phyloP scores from a whole-genome alignment of 2,888 invertebrate genomes.

The Orthosia gothica region DNA sequence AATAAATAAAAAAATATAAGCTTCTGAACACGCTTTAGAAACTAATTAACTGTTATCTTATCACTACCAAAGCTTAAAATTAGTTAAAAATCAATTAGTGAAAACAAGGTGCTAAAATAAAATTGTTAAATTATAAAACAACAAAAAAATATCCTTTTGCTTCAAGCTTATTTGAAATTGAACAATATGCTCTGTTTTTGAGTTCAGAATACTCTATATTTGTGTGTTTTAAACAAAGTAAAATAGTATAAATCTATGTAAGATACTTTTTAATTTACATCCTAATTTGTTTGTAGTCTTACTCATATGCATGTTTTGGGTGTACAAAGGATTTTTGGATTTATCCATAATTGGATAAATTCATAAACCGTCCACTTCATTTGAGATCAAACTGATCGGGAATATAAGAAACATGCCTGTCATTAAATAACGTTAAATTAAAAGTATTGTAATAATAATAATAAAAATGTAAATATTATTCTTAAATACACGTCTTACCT shows the following conservation, averaged over 20 bases:
- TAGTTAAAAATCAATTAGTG: slow-evolving; percentile 51
- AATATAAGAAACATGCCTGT: not conserved
- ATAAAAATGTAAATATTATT: slow-evolving; percentile 35
- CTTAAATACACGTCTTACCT: not conserved
- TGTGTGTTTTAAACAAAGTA: slow-evolving; percentile 3
- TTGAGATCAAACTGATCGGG: not conserved
- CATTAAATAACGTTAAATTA: not conserved
- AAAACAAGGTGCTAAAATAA: slow-evolving; percentile 54
- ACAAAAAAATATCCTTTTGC: slow-evolving; percentile 23
- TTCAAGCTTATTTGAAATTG: slow-evolving; percentile 21
- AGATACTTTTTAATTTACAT: not conserved
- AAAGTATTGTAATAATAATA: slow-evolving; percentile 11
- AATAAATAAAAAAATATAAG: slow-evolving; percentile 3
- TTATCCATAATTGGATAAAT: not conserved
- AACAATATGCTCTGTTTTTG: slow-evolving; percentile 5
- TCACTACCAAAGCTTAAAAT: slow-evolving; percentile 50
- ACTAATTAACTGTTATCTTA: not conserved
- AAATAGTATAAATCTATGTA: not conserved
- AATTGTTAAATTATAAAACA: slow-evolving; percentile 32
- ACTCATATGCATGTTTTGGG: not conserved
- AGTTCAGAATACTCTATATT: slow-evolving; percentile 1
- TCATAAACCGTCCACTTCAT: not conserved
- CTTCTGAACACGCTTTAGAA: slow-evolving; percentile 22
- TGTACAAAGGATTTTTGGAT: not conserved
- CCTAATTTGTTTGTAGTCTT: not conserved